These are phyloP conservation scores for Lophotriccus pileatus DNA, from an alignment of 2,797 vertebrate genomes.

Conservation along the genomic window DNA sequence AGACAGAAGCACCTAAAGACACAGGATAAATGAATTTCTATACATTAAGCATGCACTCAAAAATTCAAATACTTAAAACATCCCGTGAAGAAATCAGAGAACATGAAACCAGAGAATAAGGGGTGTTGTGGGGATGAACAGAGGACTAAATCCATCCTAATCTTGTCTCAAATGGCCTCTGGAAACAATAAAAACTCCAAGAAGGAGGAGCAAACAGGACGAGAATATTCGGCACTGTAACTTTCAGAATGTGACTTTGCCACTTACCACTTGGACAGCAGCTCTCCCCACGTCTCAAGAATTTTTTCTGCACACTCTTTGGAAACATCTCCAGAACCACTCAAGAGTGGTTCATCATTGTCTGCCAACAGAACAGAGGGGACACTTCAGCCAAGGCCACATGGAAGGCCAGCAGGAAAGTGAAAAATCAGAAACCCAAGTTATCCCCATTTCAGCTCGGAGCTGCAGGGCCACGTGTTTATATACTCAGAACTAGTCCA, in stretches of 20 bases:
- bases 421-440: background rate
- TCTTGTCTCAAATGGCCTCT: background rate
- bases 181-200: background rate
- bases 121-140: background rate
- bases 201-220: background rate
- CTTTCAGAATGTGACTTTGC: background rate
- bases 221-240: background rate
- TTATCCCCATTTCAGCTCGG: background rate
- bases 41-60: background rate
- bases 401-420: background rate
- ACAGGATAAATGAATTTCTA: background rate
- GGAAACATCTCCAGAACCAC: slow-evolving; percentile 97
- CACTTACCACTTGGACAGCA: slow-evolving; percentile 95
- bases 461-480: background rate
- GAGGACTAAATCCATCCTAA: background rate
- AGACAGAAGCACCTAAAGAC: background rate
- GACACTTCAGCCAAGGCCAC: background rate
- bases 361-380: slow-evolving; percentile 76
- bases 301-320: slow-evolving; percentile 99
- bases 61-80: background rate
- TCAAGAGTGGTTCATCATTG: slow-evolving; percentile 95
- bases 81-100: background rate
- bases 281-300: slow-evolving; percentile 97
- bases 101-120: background rate
- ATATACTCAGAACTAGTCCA: background rate